These are phyloP conservation scores for Ceryle rudis DNA, from an alignment of 2,797 vertebrate species.

Conservation along the genomic window DNA sequence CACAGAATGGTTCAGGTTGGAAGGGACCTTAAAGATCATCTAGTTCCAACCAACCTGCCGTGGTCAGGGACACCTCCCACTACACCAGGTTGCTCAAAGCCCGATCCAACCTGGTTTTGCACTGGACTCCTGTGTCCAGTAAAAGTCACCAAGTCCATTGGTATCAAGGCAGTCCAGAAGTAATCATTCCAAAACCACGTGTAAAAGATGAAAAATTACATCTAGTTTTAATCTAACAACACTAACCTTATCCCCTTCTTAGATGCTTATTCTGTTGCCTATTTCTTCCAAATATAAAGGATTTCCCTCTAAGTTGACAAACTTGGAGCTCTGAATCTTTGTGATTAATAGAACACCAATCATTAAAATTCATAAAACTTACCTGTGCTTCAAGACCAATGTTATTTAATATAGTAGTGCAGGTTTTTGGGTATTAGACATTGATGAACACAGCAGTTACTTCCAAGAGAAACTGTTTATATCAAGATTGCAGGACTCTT, in stretches of 20 bases:
- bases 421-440: background rate
- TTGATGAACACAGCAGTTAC: background rate
- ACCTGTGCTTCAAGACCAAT: background rate
- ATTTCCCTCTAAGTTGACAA: background rate
- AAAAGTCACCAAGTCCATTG: background rate
- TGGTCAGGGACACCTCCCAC: too few species aligned
- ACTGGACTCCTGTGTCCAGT: background rate
- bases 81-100: too few species aligned
- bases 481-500: background rate
- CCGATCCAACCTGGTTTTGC: background rate
- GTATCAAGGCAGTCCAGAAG: background rate
- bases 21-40: too few species aligned
- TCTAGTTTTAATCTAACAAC: background rate
- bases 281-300: background rate
- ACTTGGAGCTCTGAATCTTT: background rate
- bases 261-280: background rate
- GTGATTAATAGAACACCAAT: background rate
- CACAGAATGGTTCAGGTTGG: too few species aligned
- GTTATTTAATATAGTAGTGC: background rate
- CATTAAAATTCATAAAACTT: background rate
- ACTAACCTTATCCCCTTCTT: background rate
- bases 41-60: too few species aligned
- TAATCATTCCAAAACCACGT: background rate
- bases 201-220: conserved; percentile 9
- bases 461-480: background rate